phyloP scores from a whole-genome alignment of 1,140 invertebrate species.

The Dendrolimus punctatus region DNA sequence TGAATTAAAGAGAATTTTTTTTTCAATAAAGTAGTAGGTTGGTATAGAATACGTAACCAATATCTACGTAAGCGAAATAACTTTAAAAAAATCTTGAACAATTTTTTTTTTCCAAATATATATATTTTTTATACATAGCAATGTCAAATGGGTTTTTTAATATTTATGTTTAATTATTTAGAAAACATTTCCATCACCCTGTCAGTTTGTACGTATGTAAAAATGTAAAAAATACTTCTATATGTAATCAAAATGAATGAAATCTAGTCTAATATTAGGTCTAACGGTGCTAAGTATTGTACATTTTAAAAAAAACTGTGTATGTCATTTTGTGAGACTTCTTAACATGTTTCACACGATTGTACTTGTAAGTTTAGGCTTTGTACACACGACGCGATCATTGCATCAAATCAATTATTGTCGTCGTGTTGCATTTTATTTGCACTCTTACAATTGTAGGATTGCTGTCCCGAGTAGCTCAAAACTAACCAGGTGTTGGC shows the following conservation, averaged over 20 bases:
- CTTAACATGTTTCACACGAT: too few relatives aligned
- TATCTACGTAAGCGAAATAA: neutral
- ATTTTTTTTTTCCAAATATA: too few relatives aligned
- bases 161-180: neutral
- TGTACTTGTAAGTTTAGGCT: too few relatives aligned
- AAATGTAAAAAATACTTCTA: slow-evolving; percentile 15
- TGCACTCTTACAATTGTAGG: too few relatives aligned
- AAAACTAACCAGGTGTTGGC: too few relatives aligned
- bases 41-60: slow-evolving; percentile 2
- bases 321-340: too few relatives aligned
- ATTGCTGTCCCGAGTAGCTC: too few relatives aligned
- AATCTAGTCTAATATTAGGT: slow-evolving; percentile 67
- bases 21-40: neutral
- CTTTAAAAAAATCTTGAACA: neutral
- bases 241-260: slow-evolving; percentile 38
- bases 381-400: too few relatives aligned
- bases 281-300: slow-evolving; percentile 68
- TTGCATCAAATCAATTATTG: too few relatives aligned
- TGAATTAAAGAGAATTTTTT: neutral
- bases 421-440: too few relatives aligned
- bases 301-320: slow-evolving; percentile 29
- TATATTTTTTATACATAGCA: too few relatives aligned
- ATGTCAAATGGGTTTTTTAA: neutral
- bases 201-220: slow-evolving; percentile 62
- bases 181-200: slow-evolving; percentile 7